Evolutionary conservation across 2,888 invertebrate genomes (phyloP).

Genomic region (Allophyes oxyacanthae): DNA sequence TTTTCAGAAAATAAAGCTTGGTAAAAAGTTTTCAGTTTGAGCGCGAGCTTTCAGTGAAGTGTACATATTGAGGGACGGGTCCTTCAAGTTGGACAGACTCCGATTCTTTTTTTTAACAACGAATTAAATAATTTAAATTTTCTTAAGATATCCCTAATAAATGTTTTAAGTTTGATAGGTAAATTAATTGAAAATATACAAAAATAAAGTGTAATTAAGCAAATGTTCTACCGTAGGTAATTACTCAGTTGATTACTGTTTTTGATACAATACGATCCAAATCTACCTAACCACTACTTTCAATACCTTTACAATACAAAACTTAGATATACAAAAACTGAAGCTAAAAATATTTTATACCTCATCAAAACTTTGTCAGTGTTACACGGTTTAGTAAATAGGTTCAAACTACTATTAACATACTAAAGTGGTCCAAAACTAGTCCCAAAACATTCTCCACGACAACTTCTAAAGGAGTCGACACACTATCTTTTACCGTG

Average conservation of each 20-base stretch:
- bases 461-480: constrained; percentile 39
- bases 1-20: constrained; percentile 54
- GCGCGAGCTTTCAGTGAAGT: constrained; percentile 57
- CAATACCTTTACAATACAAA: background rate
- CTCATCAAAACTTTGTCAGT: too few relatives aligned
- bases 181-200: too few relatives aligned
- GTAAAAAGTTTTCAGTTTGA: constrained; percentile 72
- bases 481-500: constrained; percentile 64
- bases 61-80: constrained; percentile 21
- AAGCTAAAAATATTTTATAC: background rate
- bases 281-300: constrained; percentile 4
- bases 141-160: too few relatives aligned
- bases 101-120: too few relatives aligned
- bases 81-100: background rate
- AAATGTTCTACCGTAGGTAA: constrained; percentile 15
- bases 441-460: constrained; percentile 4
- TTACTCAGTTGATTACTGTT: constrained; percentile 24
- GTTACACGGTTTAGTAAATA: background rate
- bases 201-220: constrained; percentile 14
- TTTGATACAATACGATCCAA: constrained; percentile 21
- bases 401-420: constrained; percentile 6
- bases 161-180: too few relatives aligned
- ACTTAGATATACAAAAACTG: background rate
- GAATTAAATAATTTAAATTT: too few relatives aligned
- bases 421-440: background rate